Evolutionary conservation across 2,113 vertebrate species (phyloP).

Genomic region (Platichthys flesus): DNA sequence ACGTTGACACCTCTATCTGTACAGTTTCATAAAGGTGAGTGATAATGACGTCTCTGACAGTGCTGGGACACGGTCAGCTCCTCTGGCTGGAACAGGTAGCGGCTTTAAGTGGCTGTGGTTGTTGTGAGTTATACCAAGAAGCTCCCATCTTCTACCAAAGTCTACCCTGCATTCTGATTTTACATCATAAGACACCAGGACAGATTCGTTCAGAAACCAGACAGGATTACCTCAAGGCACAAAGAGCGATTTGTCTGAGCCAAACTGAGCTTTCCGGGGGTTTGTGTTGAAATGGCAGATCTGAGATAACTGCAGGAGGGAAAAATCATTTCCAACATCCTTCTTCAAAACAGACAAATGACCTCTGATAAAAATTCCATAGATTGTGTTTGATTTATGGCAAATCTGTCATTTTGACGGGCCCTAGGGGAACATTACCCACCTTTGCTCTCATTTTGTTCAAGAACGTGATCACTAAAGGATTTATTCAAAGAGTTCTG

Average conservation of each 20-base stretch:
- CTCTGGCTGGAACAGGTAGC: neutral
- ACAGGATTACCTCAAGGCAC: slow-evolving; percentile 20
- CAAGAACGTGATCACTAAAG: neutral
- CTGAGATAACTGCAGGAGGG: neutral
- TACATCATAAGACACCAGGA: slow-evolving; percentile 2
- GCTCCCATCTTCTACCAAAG: neutral
- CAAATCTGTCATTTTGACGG: slow-evolving; percentile 1
- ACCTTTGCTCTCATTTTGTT: neutral
- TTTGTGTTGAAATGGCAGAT: slow-evolving; percentile 3
- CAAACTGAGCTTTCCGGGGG: slow-evolving; percentile 8
- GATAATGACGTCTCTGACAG: slow-evolving; percentile 52
- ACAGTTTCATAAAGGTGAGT: slow-evolving; percentile 47
- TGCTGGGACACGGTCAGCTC: slow-evolving; percentile 26
- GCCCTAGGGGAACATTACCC: neutral
- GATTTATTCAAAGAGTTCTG: neutral
- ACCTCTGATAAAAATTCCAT: neutral
- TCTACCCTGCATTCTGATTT: neutral
- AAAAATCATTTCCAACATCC: neutral
- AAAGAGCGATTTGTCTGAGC: neutral
- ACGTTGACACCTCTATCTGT: slow-evolving; percentile 39
- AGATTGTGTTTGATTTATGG: neutral
- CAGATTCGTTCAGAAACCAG: slow-evolving; percentile 32
- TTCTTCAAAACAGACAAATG: neutral
- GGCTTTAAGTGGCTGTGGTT: neutral
- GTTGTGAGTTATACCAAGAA: slow-evolving; percentile 1